Conservation (phyloP, 2,113 vertebrate species). For the Prietella phreatophila region DNA sequence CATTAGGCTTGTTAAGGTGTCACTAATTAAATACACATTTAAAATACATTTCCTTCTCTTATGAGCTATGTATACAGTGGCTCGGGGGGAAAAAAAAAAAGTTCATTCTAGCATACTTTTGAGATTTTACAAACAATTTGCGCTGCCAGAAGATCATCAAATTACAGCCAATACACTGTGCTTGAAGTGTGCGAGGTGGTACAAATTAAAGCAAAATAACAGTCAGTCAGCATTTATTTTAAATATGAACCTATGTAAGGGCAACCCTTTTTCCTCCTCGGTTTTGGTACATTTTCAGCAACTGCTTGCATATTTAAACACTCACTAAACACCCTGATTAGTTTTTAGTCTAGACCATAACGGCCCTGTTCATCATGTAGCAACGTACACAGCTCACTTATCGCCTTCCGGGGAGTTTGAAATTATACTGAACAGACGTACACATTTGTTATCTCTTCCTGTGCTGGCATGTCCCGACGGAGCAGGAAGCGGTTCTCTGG, state of each 20-base stretch:
- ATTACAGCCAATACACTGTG: neutral
- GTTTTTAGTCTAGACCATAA: neutral
- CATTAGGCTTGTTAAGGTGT: neutral
- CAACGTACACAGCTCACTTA: neutral
- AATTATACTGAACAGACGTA: conserved; percentile 59
- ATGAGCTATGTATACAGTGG: neutral
- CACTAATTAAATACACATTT: neutral
- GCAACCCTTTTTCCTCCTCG: neutral
- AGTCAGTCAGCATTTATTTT: neutral
- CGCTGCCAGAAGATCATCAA: neutral
- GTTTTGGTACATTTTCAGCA: neutral
- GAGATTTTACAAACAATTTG: neutral
- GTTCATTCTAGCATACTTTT: neutral
- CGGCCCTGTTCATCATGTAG: neutral
- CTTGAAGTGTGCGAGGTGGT: neutral
- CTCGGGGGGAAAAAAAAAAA: neutral
- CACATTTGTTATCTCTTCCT: conserved; percentile 78
- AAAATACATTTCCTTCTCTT: neutral
- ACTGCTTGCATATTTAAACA: neutral
- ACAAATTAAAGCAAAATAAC: neutral
- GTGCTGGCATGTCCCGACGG: conserved; percentile 81
- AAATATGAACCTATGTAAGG: too few relatives aligned
- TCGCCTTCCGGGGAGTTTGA: neutral
- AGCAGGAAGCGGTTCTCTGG: conserved; percentile 96
- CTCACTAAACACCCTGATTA: neutral